phyloP scores from a whole-genome alignment of 2,797 vertebrate genomes.

The Semotilus atromaculatus region DNA sequence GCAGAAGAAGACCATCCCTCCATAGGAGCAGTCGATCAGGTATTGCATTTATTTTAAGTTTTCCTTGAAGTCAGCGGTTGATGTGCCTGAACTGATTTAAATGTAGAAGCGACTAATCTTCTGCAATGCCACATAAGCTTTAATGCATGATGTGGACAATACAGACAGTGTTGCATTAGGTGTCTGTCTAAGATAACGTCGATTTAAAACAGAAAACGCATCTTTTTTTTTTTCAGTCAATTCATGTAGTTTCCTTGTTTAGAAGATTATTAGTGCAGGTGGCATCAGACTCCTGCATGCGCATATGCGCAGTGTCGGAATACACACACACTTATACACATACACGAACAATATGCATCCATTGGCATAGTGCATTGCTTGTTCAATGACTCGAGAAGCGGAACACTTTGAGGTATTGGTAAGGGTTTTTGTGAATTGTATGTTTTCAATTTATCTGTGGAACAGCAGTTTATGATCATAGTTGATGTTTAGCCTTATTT shows the following conservation, averaged over 20 bases:
- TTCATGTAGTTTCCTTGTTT: background rate
- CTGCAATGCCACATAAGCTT: conserved; percentile 12
- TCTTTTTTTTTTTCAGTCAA: background rate
- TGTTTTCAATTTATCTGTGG: background rate
- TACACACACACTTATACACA: conserved; percentile 11
- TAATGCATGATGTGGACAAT: background rate
- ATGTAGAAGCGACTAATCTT: background rate
- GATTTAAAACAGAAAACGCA: background rate
- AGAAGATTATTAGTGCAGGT: conserved; percentile 1
- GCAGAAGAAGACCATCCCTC: conserved; percentile 32
- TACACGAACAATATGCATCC: conserved; percentile 8
- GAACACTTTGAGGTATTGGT: background rate
- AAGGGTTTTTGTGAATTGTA: background rate
- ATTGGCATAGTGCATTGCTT: conserved; percentile 9
- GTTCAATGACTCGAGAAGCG: background rate
- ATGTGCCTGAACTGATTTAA: conserved; percentile 6
- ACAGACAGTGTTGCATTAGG: background rate
- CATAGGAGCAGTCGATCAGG: conserved; percentile 53
- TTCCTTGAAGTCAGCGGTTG: background rate
- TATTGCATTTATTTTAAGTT: conserved; percentile 29
- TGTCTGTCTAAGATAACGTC: background rate
- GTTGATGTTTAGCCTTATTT: background rate
- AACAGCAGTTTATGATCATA: background rate
- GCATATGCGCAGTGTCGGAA: conserved; percentile 42
- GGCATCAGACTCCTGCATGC: conserved; percentile 11